Base-by-base conservation (phyloP, 2,113 vertebrate genomes). In the Craseonycteris thonglongyai region DNA sequence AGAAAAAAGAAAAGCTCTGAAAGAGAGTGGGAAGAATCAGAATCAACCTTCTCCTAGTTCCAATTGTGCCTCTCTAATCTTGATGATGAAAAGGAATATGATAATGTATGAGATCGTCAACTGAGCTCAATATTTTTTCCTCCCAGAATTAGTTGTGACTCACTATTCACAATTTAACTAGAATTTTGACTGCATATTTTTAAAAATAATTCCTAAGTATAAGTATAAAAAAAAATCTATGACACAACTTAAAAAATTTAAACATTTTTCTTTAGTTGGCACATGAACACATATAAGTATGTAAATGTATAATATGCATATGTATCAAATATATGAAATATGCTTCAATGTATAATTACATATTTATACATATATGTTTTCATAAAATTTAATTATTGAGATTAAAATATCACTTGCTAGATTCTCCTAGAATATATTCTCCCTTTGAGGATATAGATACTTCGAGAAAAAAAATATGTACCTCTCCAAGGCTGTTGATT, bases 331-430 rank as follows among this genome's bases (percentile, higher is more conserved):
- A 95, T 83, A 63, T 86, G 82, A 88, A 89, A 87, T 56, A 45
- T 63, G 8, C 7, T 65, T 90, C 33, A 90, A 5, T 91, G 6
- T 84, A 74, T 91, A 88, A 45, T 56, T 65, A 78, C 19, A 38
- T 90, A 42, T 84, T 90, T 80, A 88, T 80, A 66, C 8, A 6
- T 54, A 56, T 68, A 42, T 56, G 22, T 12, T 69, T 87, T 95
- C 40, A 56, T 90, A 35, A 76, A 83, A 87, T 42, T 71, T 89
- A 86, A 63, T 84, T 76, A 71, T 84, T 93, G 61, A 90, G 15
- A 90, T 93, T 92, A 45, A 80, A 96, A 91, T 56, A 21, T 40
- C 93, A 81, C 21, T 88, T 81, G 10, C 35, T 83, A 71, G 51
- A 58, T 83, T 72, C 35, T 56, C 10, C 38, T 2, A 38, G 35